These are phyloP conservation scores for Antennarius maculatus DNA, from an alignment of 2,797 vertebrate species.

Conservation along the genomic window DNA sequence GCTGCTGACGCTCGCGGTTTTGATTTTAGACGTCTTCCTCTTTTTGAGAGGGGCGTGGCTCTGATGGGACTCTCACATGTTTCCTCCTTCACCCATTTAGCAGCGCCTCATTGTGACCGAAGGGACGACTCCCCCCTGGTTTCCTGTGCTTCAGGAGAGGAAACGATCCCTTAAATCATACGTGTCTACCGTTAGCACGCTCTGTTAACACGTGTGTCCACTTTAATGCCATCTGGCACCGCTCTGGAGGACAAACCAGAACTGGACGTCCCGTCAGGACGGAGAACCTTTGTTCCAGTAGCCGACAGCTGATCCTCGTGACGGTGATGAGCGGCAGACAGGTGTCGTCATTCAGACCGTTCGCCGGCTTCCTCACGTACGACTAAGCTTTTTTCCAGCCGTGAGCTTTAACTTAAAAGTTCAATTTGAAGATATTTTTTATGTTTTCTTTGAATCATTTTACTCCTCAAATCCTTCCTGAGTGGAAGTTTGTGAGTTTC, in stretches of 20 bases:
- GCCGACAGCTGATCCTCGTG: conserved; percentile 31
- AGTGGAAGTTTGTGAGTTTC: too few species aligned
- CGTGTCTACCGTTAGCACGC: conserved; percentile 30
- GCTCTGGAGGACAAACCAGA: conserved; percentile 17
- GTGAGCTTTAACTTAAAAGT: too few species aligned
- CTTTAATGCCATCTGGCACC: conserved; percentile 33
- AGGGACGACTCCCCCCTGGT: conserved; percentile 21
- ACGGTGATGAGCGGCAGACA: conserved; percentile 43
- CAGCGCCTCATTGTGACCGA: conserved; percentile 40
- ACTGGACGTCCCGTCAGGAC: conserved; percentile 23
- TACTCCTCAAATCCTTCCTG: too few species aligned
- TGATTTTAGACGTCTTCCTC: conserved; percentile 21
- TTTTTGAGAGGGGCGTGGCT: neutral
- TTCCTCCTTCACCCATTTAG: conserved; percentile 72
- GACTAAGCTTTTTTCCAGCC: neutral
- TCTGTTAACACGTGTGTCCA: conserved; percentile 12
- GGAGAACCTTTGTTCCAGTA: conserved; percentile 23
- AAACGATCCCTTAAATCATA: conserved; percentile 35
- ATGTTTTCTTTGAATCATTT: too few species aligned
- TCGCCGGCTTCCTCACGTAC: conserved; percentile 4
- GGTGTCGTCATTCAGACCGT: conserved; percentile 40
- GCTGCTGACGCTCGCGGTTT: neutral
- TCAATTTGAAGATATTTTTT: too few species aligned
- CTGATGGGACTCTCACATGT: conserved; percentile 54
- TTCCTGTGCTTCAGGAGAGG: conserved; percentile 46